A percentile compares a stretch with the other conserved stretches of the same genome.
Conservation (phyloP, 2,113 vertebrate genomes). For the Cepphus grylle region DNA sequence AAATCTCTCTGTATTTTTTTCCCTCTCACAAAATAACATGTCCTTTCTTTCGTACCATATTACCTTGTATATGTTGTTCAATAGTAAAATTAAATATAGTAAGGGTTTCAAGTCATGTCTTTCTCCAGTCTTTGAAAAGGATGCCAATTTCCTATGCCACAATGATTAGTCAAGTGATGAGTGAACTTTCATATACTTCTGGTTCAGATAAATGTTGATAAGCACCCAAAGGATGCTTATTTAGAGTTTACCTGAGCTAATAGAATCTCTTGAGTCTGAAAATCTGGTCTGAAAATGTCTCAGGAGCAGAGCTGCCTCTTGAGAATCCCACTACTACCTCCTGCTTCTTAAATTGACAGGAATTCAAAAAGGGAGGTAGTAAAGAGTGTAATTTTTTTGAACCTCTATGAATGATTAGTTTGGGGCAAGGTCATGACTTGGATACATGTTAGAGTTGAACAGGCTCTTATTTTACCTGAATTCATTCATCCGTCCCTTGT, state of each 20-base stretch:
- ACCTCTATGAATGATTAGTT: not conserved
- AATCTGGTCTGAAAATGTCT: not conserved
- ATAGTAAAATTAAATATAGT: not conserved
- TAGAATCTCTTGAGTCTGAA: not conserved
- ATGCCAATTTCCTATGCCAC: conserved; percentile 13
- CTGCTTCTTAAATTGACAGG: not conserved
- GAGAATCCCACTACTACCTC: not conserved
- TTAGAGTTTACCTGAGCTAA: not conserved
- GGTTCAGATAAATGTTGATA: conserved; percentile 30
- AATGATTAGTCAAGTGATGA: conserved; percentile 33
- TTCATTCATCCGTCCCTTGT: not conserved
- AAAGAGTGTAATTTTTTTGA: not conserved
- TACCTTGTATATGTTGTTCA: not conserved
- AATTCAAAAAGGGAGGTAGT: not conserved
- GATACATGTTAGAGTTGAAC: not conserved
- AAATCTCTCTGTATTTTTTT: not conserved
- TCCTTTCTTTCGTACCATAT: not conserved
- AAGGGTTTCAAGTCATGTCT: not conserved
- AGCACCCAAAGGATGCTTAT: not conserved
- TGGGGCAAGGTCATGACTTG: not conserved
- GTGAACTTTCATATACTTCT: not conserved
- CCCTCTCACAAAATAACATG: not conserved
- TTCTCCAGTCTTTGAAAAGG: conserved; percentile 35
- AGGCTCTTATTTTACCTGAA: not conserved
- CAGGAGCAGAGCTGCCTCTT: not conserved